Base-by-base conservation (phyloP, 2,113 vertebrate species). In the Phalacrocorax brasilianus region DNA sequence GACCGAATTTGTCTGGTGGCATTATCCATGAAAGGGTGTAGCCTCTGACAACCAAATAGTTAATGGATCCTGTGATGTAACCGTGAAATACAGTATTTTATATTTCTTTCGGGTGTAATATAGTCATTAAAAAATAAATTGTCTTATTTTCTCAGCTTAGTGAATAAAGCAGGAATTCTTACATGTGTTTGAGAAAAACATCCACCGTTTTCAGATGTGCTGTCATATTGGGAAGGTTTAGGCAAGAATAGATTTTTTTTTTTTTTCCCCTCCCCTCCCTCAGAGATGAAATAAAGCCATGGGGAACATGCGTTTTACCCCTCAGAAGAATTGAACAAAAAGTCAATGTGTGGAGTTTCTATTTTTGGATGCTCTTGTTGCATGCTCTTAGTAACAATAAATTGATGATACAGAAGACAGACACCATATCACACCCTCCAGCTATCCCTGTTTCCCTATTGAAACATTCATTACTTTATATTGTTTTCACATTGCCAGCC, bases 391-490 rank as follows among this genome's bases (percentile, higher is more conserved):
- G 33, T 89, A 96, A 96, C 82, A 89, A 96, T 96, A 94, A 96
- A 96, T 94, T 96, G 96, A 85, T 75, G 86, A 93, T 94, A 96
- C 47, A 93, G 71, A 88, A 97, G 89, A 94, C 62, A 95, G 88
- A 93, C 92, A 92, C 67, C 88, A 58, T 97, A 89, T 95, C 95
- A 94, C 93, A 95, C 91, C 93, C 92, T 97, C 93, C 89, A 95
- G 96, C 96, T 96, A 95, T 93, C 95, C 89, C 85, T 91, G 75
- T 97, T 97, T 96, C 93, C 89, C 94, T 91, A 40, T 94, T 97
- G 96, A 97, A 97, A 92, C 88, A 96, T 97, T 96, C 92, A 97
- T 97, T 96, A 95, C 91, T 89, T 93, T 94, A 87, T 95, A 97
- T 89, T 96, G 96, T 96, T 96, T 95, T 91, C 90, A 77, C 79